phyloP scores from a whole-genome alignment of 2,888 invertebrate genomes.

The Parapristionchus giblindavisi region DNA sequence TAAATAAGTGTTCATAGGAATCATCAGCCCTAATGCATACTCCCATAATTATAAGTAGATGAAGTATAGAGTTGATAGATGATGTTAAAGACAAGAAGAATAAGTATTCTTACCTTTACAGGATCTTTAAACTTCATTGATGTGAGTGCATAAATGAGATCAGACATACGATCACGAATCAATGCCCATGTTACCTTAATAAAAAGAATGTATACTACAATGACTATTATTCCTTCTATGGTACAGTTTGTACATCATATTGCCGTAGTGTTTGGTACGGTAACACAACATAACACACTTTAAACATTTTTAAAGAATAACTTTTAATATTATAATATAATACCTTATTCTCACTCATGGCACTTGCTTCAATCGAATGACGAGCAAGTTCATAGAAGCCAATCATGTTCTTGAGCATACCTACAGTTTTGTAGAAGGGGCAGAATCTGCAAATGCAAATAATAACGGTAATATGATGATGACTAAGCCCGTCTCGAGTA shows the following conservation, averaged over 20 bases:
- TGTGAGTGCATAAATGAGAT: constrained; percentile 92
- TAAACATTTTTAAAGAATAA: no score
- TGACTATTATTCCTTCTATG: no score
- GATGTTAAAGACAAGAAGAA: neutral
- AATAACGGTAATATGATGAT: neutral
- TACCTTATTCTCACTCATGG: constrained; percentile 91
- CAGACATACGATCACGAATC: constrained; percentile 94
- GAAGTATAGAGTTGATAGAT: no score
- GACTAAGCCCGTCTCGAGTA: neutral
- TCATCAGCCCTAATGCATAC: no score
- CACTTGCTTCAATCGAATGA: constrained; percentile 95
- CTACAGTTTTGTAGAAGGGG: constrained; percentile 99
- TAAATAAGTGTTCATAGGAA: no score
- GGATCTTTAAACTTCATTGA: constrained; percentile 99
- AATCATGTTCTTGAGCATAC: constrained; percentile 97
- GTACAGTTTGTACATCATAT: no score
- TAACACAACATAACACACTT: no score
- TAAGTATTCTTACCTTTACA: constrained; percentile 80
- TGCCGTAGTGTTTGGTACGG: no score
- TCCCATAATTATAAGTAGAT: no score
- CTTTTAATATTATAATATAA: neutral
- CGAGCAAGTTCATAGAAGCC: constrained; percentile 96
- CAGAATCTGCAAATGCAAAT: constrained; percentile 79
- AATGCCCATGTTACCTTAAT: constrained; percentile 85
- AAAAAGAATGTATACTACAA: no score